Percentiles rank a stretch among this genome's conserved stretches.
Evolutionary conservation across 2,888 invertebrate species (phyloP).

Genomic region (Oxyteleia sp.): DNA sequence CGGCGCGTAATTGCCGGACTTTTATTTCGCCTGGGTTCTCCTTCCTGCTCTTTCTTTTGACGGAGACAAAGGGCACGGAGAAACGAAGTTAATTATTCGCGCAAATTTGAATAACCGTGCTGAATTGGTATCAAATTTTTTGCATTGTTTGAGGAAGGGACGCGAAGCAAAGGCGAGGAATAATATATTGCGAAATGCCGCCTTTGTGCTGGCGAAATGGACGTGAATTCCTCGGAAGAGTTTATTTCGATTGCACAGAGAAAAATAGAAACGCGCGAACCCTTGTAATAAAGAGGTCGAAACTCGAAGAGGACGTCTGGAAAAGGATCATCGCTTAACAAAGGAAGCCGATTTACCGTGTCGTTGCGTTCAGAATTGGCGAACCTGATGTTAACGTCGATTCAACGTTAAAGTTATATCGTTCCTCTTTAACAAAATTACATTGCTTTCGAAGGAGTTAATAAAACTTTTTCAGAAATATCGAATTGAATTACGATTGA

Average conservation of each 20-base stretch:
- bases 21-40: background rate
- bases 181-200: constrained; percentile 25
- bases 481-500: too few species aligned
- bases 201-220: constrained; percentile 21
- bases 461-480: too few species aligned
- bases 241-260: constrained; percentile 39
- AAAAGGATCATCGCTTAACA: constrained; percentile 40
- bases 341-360: constrained; percentile 17
- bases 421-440: too few species aligned
- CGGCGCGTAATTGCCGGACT: background rate
- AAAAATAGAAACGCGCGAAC: constrained; percentile 32
- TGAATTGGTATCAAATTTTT: constrained; percentile 13
- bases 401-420: too few species aligned
- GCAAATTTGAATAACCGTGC: constrained; percentile 30
- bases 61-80: constrained; percentile 1
- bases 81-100: constrained; percentile 37
- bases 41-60: background rate
- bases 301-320: constrained; percentile 6
- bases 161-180: background rate
- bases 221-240: constrained; percentile 12
- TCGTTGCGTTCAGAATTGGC: too few species aligned
- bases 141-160: constrained; percentile 7
- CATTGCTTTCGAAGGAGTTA: too few species aligned
- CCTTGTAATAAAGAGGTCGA: constrained; percentile 29
- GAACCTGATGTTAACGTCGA: too few species aligned